phyloP scores from a whole-genome alignment of 2,888 invertebrate species.

The Deroplatys truncata region DNA sequence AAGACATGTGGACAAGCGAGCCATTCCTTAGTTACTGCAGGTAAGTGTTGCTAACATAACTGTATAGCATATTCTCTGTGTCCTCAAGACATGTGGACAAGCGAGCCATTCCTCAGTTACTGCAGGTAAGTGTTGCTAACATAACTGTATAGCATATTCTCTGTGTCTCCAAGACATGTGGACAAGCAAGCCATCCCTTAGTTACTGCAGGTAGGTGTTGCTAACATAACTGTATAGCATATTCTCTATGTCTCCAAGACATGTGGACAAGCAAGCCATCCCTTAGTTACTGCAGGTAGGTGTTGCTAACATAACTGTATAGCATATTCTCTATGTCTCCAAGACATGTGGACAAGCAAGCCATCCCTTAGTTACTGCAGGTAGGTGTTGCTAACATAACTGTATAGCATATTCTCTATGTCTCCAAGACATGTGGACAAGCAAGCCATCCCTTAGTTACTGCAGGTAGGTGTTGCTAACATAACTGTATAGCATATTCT shows the following conservation, averaged over 20 bases:
- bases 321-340: constrained; percentile 24
- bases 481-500: not conserved
- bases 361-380: constrained; percentile 65
- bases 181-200: constrained; percentile 53
- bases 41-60: constrained; percentile 43
- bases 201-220: constrained; percentile 59
- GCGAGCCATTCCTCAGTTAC: constrained; percentile 58
- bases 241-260: constrained; percentile 33
- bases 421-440: constrained; percentile 35
- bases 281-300: constrained; percentile 66
- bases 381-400: constrained; percentile 43
- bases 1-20: constrained; percentile 38
- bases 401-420: too few relatives aligned
- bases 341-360: constrained; percentile 38
- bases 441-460: constrained; percentile 58
- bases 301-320: not conserved
- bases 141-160: not conserved
- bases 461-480: constrained; percentile 53
- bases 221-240: not conserved
- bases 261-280: constrained; percentile 45
- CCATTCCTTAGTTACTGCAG: constrained; percentile 65
- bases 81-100: constrained; percentile 35
- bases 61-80: not conserved
- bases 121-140: constrained; percentile 53
- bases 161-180: constrained; percentile 33